Conservation (phyloP, 2,113 vertebrate genomes). For the Azemiops feae region DNA sequence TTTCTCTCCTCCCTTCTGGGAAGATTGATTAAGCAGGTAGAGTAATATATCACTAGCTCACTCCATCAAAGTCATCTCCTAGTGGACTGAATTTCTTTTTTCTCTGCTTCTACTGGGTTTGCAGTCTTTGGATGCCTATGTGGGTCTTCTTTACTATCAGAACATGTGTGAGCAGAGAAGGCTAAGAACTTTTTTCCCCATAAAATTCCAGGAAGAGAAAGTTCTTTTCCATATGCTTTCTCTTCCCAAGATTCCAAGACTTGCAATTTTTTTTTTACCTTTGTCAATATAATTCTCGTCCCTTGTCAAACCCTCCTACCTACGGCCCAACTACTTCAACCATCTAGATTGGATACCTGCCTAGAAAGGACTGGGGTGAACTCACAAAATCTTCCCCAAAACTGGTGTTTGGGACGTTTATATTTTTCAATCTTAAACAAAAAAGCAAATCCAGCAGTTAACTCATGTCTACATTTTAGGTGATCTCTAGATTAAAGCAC, state of each 20-base stretch:
- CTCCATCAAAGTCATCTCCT: background rate
- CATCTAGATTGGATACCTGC: background rate
- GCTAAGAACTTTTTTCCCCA: background rate
- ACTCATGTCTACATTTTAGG: background rate
- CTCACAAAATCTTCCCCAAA: background rate
- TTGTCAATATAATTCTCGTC: background rate
- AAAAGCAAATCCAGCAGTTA: background rate
- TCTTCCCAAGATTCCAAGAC: background rate
- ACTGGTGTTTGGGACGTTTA: background rate
- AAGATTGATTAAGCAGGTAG: background rate
- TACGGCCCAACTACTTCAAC: background rate
- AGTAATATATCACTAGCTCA: background rate
- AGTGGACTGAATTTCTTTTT: background rate
- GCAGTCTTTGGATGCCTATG: background rate
- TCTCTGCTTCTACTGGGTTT: background rate
- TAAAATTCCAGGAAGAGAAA: background rate
- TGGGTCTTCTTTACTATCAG: background rate
- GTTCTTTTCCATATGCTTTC: background rate
- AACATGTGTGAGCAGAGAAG: background rate
- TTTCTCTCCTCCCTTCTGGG: constrained; percentile 28
- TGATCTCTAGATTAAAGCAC: background rate
- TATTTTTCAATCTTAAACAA: background rate
- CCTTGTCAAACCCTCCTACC: background rate
- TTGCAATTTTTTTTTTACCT: background rate
- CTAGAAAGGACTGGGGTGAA: background rate